Conservation (phyloP, 2,888 invertebrate species). For the Lasioglossum calceatum region DNA sequence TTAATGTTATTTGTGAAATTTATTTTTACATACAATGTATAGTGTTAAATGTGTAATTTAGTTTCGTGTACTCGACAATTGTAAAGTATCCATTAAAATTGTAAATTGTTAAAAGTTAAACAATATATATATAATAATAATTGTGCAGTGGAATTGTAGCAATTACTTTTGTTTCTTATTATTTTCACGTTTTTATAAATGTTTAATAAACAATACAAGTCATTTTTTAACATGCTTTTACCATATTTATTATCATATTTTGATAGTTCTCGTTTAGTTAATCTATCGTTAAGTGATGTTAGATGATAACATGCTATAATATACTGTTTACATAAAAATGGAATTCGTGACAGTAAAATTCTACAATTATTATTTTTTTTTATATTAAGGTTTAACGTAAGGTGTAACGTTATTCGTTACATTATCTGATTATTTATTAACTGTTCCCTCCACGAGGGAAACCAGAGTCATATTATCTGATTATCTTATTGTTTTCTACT, state of each 20-base stretch:
- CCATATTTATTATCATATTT: not conserved
- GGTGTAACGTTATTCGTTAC: too few relatives aligned
- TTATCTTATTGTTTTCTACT: not conserved
- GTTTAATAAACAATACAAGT: conserved; percentile 40
- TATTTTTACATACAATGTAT: conserved; percentile 6
- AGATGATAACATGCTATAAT: too few relatives aligned
- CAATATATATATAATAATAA: conserved; percentile 22
- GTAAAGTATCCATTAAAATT: conserved; percentile 2
- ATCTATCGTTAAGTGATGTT: not conserved
- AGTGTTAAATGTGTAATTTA: not conserved
- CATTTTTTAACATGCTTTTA: conserved; percentile 1
- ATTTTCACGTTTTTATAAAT: conserved; percentile 45
- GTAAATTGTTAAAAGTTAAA: conserved; percentile 19
- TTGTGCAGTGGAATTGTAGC: conserved; percentile 22
- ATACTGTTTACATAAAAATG: not conserved
- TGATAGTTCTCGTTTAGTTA: not conserved
- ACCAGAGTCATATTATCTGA: too few relatives aligned
- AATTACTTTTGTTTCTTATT: conserved; percentile 25
- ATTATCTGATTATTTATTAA: not conserved
- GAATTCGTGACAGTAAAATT: not conserved
- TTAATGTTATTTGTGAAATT: not conserved
- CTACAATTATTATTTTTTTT: not conserved
- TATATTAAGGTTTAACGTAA: too few relatives aligned
- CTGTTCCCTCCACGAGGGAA: too few relatives aligned
- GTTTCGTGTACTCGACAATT: not conserved